Percentiles rank a stretch among this genome's conserved stretches.
These are phyloP conservation scores for Epinephelus moara DNA, from an alignment of 2,113 vertebrate genomes.

Conservation along the genomic window DNA sequence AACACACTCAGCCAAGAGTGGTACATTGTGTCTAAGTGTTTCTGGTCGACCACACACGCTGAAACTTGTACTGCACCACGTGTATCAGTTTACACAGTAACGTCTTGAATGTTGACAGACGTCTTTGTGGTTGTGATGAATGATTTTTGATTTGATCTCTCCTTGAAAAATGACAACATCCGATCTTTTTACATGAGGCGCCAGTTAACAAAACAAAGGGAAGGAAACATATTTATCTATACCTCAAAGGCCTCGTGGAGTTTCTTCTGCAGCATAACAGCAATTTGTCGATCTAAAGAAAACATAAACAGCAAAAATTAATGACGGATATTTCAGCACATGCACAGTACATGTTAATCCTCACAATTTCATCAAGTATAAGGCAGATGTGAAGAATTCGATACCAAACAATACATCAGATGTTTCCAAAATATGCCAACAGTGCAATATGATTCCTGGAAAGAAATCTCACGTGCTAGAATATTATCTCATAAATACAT, in stretches of 20 bases:
- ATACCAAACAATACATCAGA: background rate
- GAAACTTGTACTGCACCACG: background rate
- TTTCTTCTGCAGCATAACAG: conserved; percentile 85
- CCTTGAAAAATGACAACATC: background rate
- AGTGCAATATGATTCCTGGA: background rate
- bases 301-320: background rate
- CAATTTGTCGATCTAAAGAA: conserved; percentile 83
- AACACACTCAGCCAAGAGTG: background rate
- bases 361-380: background rate
- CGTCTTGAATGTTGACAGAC: background rate
- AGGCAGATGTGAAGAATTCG: background rate
- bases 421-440: background rate
- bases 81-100: background rate
- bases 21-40: background rate
- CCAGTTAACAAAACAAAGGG: background rate
- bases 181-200: background rate
- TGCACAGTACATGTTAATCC: background rate
- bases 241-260: conserved; percentile 85
- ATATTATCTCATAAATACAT: too few relatives aligned
- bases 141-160: background rate
- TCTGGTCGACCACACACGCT: background rate
- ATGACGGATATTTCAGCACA: background rate
- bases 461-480: background rate
- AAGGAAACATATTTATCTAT: background rate
- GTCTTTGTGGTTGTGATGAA: background rate